These are phyloP conservation scores for Idaea straminata DNA, from an alignment of 2,888 invertebrate species.

Conservation along the genomic window DNA sequence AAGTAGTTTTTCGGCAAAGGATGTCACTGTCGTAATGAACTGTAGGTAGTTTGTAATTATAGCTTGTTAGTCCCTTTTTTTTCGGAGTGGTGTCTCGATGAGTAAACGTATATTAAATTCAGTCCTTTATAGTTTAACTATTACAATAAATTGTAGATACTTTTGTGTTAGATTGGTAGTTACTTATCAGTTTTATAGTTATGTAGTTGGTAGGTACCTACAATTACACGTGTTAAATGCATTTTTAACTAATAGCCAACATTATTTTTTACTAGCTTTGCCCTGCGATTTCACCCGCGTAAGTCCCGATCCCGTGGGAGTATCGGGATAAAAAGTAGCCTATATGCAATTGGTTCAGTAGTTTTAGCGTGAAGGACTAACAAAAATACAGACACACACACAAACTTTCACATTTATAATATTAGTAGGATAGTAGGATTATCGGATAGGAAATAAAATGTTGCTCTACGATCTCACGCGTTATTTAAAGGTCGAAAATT, in stretches of 20 bases:
- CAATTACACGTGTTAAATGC: background rate
- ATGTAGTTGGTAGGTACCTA: background rate
- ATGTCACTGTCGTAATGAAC: conserved; percentile 61
- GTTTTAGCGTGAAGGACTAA: too few species aligned
- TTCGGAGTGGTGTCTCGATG: conserved; percentile 41
- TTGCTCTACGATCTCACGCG: too few species aligned
- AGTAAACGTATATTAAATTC: conserved; percentile 61
- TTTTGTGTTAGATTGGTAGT: conserved; percentile 29
- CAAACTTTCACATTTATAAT: too few species aligned
- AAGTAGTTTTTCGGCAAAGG: conserved; percentile 52
- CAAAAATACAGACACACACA: too few species aligned
- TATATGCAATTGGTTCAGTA: too few species aligned
- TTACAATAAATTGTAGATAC: background rate
- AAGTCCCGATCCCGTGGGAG: too few species aligned
- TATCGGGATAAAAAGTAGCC: too few species aligned
- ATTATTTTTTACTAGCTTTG: too few species aligned
- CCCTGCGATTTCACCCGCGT: too few species aligned
- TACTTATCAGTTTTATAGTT: background rate
- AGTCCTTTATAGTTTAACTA: conserved; percentile 25
- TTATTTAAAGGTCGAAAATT: background rate
- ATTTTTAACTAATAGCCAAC: too few species aligned
- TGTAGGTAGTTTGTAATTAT: conserved; percentile 62
- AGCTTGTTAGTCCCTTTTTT: conserved; percentile 60
- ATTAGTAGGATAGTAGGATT: too few species aligned
- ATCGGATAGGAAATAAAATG: too few species aligned